A percentile compares a stretch with the other conserved stretches of the same genome.
Conservation (phyloP, 2,888 invertebrate species). For the Iselma pallidipennis region DNA sequence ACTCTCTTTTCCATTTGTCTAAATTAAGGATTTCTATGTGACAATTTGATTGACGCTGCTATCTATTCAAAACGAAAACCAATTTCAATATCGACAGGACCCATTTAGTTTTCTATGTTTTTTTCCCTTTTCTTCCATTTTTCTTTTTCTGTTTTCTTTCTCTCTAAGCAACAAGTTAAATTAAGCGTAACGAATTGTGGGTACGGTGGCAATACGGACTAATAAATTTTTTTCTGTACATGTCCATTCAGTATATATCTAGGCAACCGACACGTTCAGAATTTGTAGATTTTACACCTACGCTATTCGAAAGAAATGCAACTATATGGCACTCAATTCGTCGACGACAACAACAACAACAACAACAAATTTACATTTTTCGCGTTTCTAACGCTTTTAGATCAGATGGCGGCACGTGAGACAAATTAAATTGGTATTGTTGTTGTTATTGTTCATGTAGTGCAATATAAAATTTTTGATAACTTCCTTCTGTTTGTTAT, state of each 20-base stretch:
- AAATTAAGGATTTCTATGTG: slow-evolving; percentile 5
- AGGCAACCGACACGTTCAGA: too few relatives aligned
- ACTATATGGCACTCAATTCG: too few relatives aligned
- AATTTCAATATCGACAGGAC: slow-evolving; percentile 15
- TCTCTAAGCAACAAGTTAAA: slow-evolving; percentile 24
- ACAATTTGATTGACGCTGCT: slow-evolving; percentile 18
- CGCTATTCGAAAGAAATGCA: too few relatives aligned
- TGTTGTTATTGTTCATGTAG: too few relatives aligned
- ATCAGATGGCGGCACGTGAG: not conserved
- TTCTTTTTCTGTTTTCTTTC: not conserved
- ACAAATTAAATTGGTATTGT: not conserved
- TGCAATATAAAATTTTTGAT: not conserved
- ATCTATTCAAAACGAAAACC: slow-evolving; percentile 12
- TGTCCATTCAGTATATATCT: not conserved
- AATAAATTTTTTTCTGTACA: not conserved
- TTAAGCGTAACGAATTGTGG: slow-evolving; percentile 15
- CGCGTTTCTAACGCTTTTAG: too few relatives aligned
- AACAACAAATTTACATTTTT: too few relatives aligned
- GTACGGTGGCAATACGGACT: not conserved
- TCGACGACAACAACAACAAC: too few relatives aligned
- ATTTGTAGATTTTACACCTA: too few relatives aligned
- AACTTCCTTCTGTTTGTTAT: not conserved
- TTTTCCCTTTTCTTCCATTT: not conserved
- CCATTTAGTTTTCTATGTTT: not conserved
- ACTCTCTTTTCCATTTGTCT: not conserved